Conservation (phyloP, 2,113 vertebrate genomes). For the Muntiacus reevesi region DNA sequence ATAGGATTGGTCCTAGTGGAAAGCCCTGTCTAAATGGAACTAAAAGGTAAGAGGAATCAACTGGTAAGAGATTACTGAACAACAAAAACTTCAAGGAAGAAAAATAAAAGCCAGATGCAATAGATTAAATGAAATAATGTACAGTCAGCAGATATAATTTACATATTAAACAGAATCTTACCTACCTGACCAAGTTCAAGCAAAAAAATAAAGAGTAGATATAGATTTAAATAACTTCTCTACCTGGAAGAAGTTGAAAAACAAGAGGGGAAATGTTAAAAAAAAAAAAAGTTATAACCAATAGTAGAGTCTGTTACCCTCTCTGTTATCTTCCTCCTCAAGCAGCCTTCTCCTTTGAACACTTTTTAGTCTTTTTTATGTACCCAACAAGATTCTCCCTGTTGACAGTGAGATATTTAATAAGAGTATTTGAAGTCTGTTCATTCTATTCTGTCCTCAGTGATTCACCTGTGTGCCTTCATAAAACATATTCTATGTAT, state of each 20-base stretch:
- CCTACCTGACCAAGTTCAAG: constrained; percentile 72
- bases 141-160: neutral
- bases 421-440: constrained; percentile 4
- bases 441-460: neutral
- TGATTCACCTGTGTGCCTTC: constrained; percentile 11
- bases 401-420: neutral
- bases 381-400: neutral
- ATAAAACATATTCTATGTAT: constrained; percentile 23
- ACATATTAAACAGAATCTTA: constrained; percentile 42
- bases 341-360: neutral
- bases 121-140: neutral
- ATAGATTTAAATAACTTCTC: constrained; percentile 68
- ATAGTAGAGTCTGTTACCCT: neutral
- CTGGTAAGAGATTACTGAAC: neutral
- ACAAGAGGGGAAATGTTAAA: neutral
- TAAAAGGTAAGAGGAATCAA: neutral
- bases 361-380: neutral
- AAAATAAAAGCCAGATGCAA: neutral
- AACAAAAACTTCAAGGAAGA: neutral
- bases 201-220: constrained; percentile 60
- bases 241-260: constrained; percentile 63
- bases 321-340: neutral
- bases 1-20: neutral
- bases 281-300: neutral
- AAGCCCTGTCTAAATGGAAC: neutral